phyloP scores from a whole-genome alignment of 2,797 vertebrate genomes.

The Smutsia gigantea region DNA sequence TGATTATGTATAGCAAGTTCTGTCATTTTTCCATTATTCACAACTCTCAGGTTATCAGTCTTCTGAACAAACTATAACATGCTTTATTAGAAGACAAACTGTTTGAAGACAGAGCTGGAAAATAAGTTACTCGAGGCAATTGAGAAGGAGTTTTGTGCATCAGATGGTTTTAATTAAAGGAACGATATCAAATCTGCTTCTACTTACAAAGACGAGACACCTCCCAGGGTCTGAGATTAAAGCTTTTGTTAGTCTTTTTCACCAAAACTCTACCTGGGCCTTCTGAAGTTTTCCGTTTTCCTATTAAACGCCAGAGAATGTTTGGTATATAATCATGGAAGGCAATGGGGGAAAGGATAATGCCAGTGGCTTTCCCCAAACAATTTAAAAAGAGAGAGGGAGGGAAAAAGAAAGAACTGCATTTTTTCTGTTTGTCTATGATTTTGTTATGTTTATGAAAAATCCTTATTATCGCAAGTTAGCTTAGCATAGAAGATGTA shows the following conservation, averaged over 20 bases:
- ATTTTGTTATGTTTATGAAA: conserved; percentile 24
- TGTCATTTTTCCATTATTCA: conserved; percentile 70
- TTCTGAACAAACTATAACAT: conserved; percentile 67
- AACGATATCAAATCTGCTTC: conserved; percentile 72
- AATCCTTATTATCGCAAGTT: neutral
- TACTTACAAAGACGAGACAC: conserved; percentile 68
- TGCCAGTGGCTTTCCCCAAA: neutral
- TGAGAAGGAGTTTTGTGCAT: conserved; percentile 49
- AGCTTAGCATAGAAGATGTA: neutral
- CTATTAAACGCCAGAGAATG: conserved; percentile 12
- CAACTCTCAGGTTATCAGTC: conserved; percentile 51
- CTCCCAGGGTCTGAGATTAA: conserved; percentile 74
- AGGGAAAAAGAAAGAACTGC: neutral
- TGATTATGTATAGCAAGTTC: conserved; percentile 69
- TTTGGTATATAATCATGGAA: conserved; percentile 15
- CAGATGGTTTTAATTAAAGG: conserved; percentile 78
- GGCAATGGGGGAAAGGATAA: neutral
- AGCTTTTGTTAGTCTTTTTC: conserved; percentile 62
- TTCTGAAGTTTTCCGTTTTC: conserved; percentile 50
- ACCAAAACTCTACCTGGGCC: conserved; percentile 52
- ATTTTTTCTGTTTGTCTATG: neutral
- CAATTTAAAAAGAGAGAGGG: neutral
- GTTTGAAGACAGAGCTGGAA: conserved; percentile 66
- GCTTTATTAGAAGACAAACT: conserved; percentile 68
- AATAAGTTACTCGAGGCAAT: conserved; percentile 55